Evolutionary conservation across 2,113 vertebrate genomes (phyloP).

Genomic region (Acanthochromis polyacanthus): DNA sequence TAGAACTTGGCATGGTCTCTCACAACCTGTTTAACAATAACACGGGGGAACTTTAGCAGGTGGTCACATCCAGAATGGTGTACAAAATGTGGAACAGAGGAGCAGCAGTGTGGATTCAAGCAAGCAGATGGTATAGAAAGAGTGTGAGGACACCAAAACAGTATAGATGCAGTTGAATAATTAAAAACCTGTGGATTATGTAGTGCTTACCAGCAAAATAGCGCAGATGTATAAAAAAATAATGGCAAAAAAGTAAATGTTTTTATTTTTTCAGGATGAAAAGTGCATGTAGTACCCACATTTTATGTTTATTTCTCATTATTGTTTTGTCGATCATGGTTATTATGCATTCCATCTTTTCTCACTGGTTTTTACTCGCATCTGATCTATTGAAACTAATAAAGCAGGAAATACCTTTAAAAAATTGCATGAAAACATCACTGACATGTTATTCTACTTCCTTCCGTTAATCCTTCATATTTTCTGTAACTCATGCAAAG

Average conservation of each 20-base stretch:
- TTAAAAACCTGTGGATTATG: neutral
- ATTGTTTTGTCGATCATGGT: neutral
- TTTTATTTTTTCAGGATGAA: conserved; percentile 1
- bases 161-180: conserved; percentile 22
- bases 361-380: neutral
- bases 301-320: conserved; percentile 11
- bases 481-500: neutral
- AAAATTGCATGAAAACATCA: neutral
- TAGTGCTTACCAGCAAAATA: neutral
- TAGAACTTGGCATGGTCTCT: conserved; percentile 11
- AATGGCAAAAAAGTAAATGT: neutral
- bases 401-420: neutral
- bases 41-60: conserved; percentile 28
- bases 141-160: neutral
- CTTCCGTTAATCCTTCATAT: neutral
- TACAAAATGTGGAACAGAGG: conserved; percentile 25
- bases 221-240: neutral
- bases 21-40: conserved; percentile 22
- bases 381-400: neutral
- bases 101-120: conserved; percentile 31
- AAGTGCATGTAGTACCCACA: neutral
- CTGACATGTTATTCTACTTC: conserved; percentile 3
- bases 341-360: neutral
- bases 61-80: conserved; percentile 21
- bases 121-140: conserved; percentile 6